These are phyloP conservation scores for Mastomys coucha DNA, from an alignment of 2,113 vertebrate genomes.

Conservation along the genomic window DNA sequence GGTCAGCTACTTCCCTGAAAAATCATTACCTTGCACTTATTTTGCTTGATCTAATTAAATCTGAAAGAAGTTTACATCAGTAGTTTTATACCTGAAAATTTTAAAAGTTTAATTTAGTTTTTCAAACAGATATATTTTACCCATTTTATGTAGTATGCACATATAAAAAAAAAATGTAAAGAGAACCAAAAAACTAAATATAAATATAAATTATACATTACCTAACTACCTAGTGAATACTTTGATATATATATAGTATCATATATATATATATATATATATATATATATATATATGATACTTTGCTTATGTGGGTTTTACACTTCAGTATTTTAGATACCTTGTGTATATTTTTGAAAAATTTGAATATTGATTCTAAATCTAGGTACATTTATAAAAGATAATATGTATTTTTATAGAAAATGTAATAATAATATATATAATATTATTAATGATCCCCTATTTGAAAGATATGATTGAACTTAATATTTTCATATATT, in stretches of 20 bases:
- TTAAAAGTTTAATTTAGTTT: slow-evolving; percentile 8
- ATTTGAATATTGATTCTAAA: background rate
- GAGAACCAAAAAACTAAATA: background rate
- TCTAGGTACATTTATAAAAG: background rate
- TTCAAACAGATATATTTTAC: background rate
- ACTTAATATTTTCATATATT: background rate
- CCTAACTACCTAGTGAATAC: background rate
- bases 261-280: background rate
- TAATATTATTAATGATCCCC: background rate
- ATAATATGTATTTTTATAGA: background rate
- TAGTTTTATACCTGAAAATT: background rate
- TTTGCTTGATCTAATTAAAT: background rate
- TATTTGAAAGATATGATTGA: background rate
- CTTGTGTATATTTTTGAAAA: background rate
- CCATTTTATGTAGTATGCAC: background rate
- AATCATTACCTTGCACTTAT: background rate
- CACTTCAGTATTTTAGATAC: background rate
- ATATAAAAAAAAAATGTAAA: background rate
- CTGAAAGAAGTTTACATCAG: background rate
- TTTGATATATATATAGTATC: background rate
- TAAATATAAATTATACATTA: background rate
- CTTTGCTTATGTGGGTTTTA: background rate
- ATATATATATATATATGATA: background rate
- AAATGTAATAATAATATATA: background rate
- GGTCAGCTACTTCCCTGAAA: background rate